A percentile compares a stretch with the other conserved stretches of the same genome.
Conservation (phyloP, 2,113 vertebrate genomes). For the Scomber colias region DNA sequence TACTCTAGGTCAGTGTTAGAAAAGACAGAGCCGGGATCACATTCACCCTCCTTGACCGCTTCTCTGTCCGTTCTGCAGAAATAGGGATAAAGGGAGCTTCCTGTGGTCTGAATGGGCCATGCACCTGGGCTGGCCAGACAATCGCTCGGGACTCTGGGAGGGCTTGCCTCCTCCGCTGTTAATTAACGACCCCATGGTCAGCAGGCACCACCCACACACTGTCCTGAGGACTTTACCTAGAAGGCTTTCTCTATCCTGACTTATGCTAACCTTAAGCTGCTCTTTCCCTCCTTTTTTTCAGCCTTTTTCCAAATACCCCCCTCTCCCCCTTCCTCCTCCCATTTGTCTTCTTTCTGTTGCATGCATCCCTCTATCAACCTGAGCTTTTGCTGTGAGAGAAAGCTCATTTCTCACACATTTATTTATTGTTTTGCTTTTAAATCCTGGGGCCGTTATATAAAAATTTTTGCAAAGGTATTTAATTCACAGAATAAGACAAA, state of each 20-base stretch:
- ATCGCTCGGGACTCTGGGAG: slow-evolving; percentile 74
- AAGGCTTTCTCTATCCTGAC: slow-evolving; percentile 41
- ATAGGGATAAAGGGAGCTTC: slow-evolving; percentile 71
- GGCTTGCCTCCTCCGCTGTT: slow-evolving; percentile 74
- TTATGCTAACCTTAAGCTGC: slow-evolving; percentile 61
- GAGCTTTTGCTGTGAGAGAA: slow-evolving; percentile 36
- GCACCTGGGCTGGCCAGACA: slow-evolving; percentile 83
- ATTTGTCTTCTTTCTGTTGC: slow-evolving; percentile 53
- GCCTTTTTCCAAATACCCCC: slow-evolving; percentile 40
- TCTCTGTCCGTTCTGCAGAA: slow-evolving; percentile 57
- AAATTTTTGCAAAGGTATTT: no score
- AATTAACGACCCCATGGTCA: slow-evolving; percentile 80
- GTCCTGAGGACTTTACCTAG: slow-evolving; percentile 51
- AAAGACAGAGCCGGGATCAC: slow-evolving; percentile 59
- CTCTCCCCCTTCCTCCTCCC: background rate
- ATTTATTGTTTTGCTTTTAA: slow-evolving; percentile 6
- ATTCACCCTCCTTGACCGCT: slow-evolving; percentile 63
- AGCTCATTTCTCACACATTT: slow-evolving; percentile 15
- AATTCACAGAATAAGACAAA: no score
- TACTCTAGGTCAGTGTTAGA: slow-evolving; percentile 34
- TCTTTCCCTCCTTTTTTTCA: slow-evolving; percentile 58
- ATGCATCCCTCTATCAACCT: slow-evolving; percentile 24
- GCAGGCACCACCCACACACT: slow-evolving; percentile 75
- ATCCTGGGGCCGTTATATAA: background rate
- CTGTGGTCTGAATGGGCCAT: slow-evolving; percentile 77